Evolutionary conservation across 2,888 invertebrate genomes (phyloP).

Genomic region (Drosophila cracens): DNA sequence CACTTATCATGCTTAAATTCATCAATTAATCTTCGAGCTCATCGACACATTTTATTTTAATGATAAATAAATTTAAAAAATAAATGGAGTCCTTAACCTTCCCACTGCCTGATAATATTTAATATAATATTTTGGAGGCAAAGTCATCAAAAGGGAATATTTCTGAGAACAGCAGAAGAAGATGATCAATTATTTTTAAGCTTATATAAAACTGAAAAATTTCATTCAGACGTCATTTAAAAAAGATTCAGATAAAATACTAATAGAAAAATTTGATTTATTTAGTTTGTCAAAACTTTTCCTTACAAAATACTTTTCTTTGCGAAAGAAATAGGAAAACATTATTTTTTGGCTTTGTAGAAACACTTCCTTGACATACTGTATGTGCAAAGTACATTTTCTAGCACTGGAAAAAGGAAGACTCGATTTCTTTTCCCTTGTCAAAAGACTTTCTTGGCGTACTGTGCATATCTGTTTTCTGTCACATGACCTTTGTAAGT

Average conservation of each 20-base stretch:
- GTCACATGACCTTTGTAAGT: slow-evolving; percentile 24
- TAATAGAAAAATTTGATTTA: not conserved
- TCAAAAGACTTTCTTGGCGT: not conserved
- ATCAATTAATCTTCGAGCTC: not conserved
- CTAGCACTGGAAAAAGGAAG: not conserved
- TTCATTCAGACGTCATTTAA: not conserved
- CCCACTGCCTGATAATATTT: not conserved
- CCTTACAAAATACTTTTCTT: not conserved
- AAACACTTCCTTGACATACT: not conserved
- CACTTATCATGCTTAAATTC: not conserved
- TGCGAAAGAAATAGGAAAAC: not conserved
- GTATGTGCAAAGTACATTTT: not conserved
- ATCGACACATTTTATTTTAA: not conserved
- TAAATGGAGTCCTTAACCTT: not conserved
- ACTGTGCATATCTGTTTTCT: slow-evolving; percentile 1
- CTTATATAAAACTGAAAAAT: rapidly evolving
- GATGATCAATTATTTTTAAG: not conserved
- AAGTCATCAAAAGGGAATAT: not conserved
- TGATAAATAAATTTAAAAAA: not conserved
- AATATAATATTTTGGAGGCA: not conserved
- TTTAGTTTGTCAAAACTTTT: not conserved
- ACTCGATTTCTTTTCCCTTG: not conserved
- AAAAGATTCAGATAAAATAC: not conserved
- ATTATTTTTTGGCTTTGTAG: not conserved
- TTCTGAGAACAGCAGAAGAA: not conserved